These are phyloP conservation scores for Lordiphosa collinella DNA, from an alignment of 1,140 invertebrate genomes.

Conservation along the genomic window DNA sequence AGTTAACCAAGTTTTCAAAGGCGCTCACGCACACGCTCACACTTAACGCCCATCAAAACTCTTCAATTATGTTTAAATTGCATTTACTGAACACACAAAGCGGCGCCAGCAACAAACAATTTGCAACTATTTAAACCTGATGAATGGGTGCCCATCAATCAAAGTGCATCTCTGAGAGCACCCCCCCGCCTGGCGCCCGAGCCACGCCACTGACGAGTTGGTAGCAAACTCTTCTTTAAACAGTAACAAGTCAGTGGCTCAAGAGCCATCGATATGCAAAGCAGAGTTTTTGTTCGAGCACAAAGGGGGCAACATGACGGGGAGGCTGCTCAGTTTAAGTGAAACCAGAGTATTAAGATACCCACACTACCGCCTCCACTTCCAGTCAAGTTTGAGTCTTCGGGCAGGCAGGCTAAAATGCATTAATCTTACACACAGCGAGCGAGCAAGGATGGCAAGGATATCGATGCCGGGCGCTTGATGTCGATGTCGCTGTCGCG, in stretches of 20 bases:
- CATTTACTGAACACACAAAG: not conserved
- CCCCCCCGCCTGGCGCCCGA: no score
- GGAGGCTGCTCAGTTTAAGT: conserved; percentile 48
- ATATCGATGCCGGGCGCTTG: conserved; percentile 59
- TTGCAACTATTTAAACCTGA: conserved; percentile 53
- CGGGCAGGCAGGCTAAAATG: conserved; percentile 42
- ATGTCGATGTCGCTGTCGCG: conserved; percentile 58
- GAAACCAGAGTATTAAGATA: conserved; percentile 71
- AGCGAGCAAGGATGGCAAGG: conserved; percentile 13
- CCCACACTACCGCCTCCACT: conserved; percentile 24
- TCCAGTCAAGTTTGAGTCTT: conserved; percentile 9
- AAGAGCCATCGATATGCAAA: conserved; percentile 63
- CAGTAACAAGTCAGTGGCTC: conserved; percentile 43
- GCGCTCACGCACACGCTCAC: not conserved
- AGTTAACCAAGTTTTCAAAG: no score
- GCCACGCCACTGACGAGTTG: conserved; percentile 10
- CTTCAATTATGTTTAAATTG: conserved; percentile 15
- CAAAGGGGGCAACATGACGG: not conserved
- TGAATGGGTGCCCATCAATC: conserved; percentile 56
- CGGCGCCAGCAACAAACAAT: conserved; percentile 16
- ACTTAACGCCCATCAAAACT: not conserved
- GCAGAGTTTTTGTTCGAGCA: not conserved
- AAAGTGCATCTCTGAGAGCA: conserved; percentile 13
- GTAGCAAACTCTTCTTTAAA: conserved; percentile 25
- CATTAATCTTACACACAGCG: conserved; percentile 57